phyloP scores from a whole-genome alignment of 2,888 invertebrate genomes.

The Agonopterix heracliana region DNA sequence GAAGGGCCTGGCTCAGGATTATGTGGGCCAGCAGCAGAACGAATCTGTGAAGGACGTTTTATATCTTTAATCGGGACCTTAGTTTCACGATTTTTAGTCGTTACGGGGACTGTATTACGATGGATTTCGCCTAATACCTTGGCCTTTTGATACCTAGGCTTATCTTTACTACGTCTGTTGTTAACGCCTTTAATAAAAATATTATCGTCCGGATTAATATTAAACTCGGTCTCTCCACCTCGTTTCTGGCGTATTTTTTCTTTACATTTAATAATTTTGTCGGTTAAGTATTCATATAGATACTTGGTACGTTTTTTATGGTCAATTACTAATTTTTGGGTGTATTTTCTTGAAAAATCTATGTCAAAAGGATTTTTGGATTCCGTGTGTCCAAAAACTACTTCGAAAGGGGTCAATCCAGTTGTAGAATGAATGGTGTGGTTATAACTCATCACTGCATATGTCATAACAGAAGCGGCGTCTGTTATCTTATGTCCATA shows the following conservation, averaged over 20 bases:
- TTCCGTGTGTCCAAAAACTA: too few species aligned
- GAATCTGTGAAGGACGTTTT: conserved; percentile 11
- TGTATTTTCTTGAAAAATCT: conserved; percentile 1
- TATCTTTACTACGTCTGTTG: conserved; percentile 13
- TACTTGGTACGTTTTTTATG: conserved; percentile 6
- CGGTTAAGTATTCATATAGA: conserved; percentile 8
- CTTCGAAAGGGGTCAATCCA: too few species aligned
- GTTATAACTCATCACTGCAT: conserved; percentile 4
- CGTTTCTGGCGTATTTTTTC: conserved; percentile 4
- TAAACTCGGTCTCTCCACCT: conserved; percentile 3
- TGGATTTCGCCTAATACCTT: conserved; percentile 2
- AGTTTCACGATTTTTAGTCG: conserved; percentile 1
- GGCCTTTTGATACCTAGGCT: conserved; percentile 10
- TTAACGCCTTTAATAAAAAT: conserved; percentile 15
- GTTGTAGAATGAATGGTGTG: conserved; percentile 4
- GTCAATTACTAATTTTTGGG: conserved; percentile 10
- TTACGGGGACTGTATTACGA: conserved; percentile 8
- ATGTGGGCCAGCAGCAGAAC: background rate
- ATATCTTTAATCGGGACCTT: conserved; percentile 10
- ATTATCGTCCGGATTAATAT: conserved; percentile 6
- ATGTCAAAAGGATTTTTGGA: background rate
- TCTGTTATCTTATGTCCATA: conserved; percentile 9
- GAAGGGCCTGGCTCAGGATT: conserved; percentile 2
- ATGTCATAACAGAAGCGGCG: conserved; percentile 5
- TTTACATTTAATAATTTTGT: conserved; percentile 4